These are phyloP conservation scores for Bothrops jararaca DNA, from an alignment of 2,113 vertebrate genomes.

Conservation along the genomic window DNA sequence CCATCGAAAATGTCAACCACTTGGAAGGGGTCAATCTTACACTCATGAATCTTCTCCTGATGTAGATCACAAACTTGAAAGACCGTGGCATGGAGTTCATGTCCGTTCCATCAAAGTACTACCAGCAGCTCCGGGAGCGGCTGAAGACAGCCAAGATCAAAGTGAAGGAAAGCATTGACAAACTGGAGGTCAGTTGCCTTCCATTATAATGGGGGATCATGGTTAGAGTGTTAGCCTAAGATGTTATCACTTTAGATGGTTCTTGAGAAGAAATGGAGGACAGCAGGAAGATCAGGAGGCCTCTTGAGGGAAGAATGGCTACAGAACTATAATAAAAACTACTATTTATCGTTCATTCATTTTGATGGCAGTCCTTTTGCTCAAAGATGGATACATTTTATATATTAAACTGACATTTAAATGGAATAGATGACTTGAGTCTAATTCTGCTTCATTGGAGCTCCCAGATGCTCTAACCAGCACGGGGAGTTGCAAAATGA, in stretches of 20 bases:
- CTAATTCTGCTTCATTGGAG: neutral
- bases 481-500: neutral
- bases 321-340: neutral
- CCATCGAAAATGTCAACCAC: neutral
- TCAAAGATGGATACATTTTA: neutral
- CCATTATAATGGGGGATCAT: neutral
- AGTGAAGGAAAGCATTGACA: constrained; percentile 81
- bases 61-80: constrained; percentile 85
- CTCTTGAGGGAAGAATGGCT: neutral
- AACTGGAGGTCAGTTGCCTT: constrained; percentile 76
- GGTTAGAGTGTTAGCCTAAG: neutral
- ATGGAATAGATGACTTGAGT: neutral
- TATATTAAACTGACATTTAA: neutral
- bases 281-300: neutral
- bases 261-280: neutral
- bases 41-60: neutral
- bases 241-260: neutral
- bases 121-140: constrained; percentile 80
- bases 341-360: neutral
- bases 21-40: neutral
- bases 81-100: constrained; percentile 90
- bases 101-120: constrained; percentile 84
- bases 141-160: constrained; percentile 84
- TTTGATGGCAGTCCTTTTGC: neutral
- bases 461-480: neutral